phyloP scores from a whole-genome alignment of 2,113 vertebrate genomes.

The Trematocara nigrifrons region DNA sequence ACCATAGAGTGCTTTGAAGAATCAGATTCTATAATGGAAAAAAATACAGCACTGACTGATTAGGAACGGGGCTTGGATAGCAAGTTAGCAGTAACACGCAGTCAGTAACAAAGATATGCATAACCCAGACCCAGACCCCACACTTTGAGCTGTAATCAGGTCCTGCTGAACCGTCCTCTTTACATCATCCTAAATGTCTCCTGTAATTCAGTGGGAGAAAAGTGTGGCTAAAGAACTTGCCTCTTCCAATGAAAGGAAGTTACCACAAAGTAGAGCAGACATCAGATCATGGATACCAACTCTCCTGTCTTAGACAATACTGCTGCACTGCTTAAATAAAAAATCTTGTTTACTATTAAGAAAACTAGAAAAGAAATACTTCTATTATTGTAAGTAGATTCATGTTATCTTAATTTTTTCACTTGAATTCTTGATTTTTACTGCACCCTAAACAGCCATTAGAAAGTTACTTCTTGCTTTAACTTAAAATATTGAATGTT shows the following conservation, averaged over 20 bases:
- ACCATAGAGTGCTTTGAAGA: background rate
- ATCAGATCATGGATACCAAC: background rate
- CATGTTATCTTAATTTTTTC: background rate
- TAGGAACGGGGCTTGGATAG: background rate
- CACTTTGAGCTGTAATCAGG: background rate
- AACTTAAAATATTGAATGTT: background rate
- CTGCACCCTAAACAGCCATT: background rate
- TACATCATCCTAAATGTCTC: background rate
- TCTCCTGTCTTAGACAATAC: background rate
- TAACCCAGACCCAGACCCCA: background rate
- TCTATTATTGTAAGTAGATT: background rate
- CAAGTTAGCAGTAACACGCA: background rate
- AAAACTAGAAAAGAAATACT: background rate
- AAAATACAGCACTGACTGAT: background rate
- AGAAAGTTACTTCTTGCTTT: background rate
- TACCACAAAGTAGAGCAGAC: background rate
- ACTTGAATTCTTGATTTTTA: background rate
- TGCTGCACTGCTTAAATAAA: background rate
- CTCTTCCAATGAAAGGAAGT: background rate
- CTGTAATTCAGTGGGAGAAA: background rate
- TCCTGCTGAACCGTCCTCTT: background rate
- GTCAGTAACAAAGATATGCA: background rate
- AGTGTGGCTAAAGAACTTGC: background rate
- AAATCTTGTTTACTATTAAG: background rate
- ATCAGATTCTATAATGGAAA: accelerated